phyloP scores from a whole-genome alignment of 2,888 invertebrate genomes.

The Caenorhabditis sulstoni region DNA sequence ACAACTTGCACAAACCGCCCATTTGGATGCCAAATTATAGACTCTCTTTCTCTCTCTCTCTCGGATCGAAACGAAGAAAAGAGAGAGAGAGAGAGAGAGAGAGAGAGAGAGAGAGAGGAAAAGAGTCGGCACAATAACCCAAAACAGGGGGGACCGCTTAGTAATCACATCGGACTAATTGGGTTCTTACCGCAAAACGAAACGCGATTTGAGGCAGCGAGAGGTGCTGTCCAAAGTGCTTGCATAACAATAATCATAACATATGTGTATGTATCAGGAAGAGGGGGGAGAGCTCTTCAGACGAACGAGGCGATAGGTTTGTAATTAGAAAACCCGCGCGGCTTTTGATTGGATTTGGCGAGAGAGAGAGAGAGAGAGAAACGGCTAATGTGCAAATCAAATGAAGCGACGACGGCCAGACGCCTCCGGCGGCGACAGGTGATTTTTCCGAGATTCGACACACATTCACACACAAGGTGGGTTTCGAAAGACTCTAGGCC shows the following conservation, averaged over 20 bases:
- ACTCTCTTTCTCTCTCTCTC: too few relatives aligned
- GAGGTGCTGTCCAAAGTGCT: background rate
- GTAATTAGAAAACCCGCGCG: conserved; percentile 40
- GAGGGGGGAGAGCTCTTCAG: background rate
- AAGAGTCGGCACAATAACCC: too few relatives aligned
- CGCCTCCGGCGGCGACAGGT: background rate
- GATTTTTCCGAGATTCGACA: too few relatives aligned
- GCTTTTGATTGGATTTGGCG: conserved; percentile 36
- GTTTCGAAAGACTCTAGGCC: too few relatives aligned
- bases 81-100: too few relatives aligned
- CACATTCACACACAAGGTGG: too few relatives aligned
- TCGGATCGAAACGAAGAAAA: too few relatives aligned
- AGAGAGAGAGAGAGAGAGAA: background rate
- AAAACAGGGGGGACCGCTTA: background rate
- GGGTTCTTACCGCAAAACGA: conserved; percentile 1
- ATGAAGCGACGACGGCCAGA: too few relatives aligned
- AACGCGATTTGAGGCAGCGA: conserved; percentile 15
- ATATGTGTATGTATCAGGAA: conserved; percentile 5
- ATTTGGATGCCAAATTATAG: too few relatives aligned
- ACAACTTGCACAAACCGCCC: too few relatives aligned
- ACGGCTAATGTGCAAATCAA: too few relatives aligned
- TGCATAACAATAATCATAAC: conserved; percentile 48
- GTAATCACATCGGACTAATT: conserved; percentile 25
- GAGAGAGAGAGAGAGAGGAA: too few relatives aligned
- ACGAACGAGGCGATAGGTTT: background rate